Evolutionary conservation across 2,888 invertebrate species (phyloP).

Genomic region (Lepidochrysops patricia): DNA sequence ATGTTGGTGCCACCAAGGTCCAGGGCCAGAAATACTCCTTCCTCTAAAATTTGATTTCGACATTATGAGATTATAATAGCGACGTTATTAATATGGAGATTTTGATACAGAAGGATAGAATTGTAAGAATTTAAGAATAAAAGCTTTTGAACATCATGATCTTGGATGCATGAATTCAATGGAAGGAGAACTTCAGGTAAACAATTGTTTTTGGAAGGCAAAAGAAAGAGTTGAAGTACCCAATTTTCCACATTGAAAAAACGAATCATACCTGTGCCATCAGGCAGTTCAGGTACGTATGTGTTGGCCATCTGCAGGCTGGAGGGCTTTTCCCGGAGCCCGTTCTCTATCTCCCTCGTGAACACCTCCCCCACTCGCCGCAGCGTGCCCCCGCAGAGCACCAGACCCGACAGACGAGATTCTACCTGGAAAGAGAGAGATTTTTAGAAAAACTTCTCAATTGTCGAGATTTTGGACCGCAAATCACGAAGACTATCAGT

Average conservation of each 20-base stretch:
- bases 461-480: too few species aligned
- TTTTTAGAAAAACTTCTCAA: neutral
- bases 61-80: neutral
- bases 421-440: slow-evolving; percentile 36
- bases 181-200: too few species aligned
- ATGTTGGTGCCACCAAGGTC: slow-evolving; percentile 90
- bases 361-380: slow-evolving; percentile 74
- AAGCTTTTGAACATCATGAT: too few species aligned
- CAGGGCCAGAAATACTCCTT: slow-evolving; percentile 82
- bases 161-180: too few species aligned
- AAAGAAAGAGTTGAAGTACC: too few species aligned
- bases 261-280: slow-evolving; percentile 76
- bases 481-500: too few species aligned
- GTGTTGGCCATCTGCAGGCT: slow-evolving; percentile 86
- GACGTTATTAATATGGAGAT: too few species aligned
- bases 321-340: slow-evolving; percentile 76
- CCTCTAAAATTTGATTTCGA: slow-evolving; percentile 59
- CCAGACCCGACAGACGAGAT: slow-evolving; percentile 37
- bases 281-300: slow-evolving; percentile 81
- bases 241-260: too few species aligned
- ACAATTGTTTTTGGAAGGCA: too few species aligned
- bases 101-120: too few species aligned
- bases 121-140: too few species aligned
- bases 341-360: slow-evolving; percentile 76
- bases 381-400: slow-evolving; percentile 48